phyloP scores from a whole-genome alignment of 2,113 vertebrate species.

The Gadus macrocephalus region DNA sequence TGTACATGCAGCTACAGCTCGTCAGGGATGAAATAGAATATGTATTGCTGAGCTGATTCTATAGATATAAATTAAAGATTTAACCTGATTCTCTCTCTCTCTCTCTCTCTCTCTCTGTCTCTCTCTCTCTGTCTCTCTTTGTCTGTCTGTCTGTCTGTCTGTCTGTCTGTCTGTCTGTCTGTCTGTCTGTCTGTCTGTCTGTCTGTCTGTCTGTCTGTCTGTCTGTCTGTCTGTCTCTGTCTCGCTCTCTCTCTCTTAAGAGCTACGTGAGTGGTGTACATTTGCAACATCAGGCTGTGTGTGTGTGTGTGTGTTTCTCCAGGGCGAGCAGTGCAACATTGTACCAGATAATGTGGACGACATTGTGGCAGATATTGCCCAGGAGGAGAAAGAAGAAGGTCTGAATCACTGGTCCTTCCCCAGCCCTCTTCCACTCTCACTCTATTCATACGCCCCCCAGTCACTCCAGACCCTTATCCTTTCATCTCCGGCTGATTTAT shows the following conservation, averaged over 20 bases:
- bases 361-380: constrained; percentile 94
- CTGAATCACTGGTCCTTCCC: constrained; percentile 18
- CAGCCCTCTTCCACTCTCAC: neutral
- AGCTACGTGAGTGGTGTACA: neutral
- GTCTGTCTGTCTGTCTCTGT: neutral
- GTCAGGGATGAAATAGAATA: neutral
- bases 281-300: constrained; percentile 24
- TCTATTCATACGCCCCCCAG: neutral
- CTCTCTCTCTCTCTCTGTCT: neutral
- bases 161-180: constrained; percentile 35
- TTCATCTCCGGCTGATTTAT: neutral
- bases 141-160: constrained; percentile 32
- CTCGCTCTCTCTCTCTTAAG: neutral
- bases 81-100: neutral
- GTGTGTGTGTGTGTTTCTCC: constrained; percentile 56
- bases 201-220: constrained; percentile 48
- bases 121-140: neutral
- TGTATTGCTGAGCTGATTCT: neutral
- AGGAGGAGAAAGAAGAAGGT: constrained; percentile 99
- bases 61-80: neutral
- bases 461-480: neutral
- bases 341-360: constrained; percentile 97
- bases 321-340: constrained; percentile 98
- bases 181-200: neutral
- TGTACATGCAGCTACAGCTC: no score